Conservation (phyloP, 2,888 invertebrate species). For the Euproctis similis region DNA sequence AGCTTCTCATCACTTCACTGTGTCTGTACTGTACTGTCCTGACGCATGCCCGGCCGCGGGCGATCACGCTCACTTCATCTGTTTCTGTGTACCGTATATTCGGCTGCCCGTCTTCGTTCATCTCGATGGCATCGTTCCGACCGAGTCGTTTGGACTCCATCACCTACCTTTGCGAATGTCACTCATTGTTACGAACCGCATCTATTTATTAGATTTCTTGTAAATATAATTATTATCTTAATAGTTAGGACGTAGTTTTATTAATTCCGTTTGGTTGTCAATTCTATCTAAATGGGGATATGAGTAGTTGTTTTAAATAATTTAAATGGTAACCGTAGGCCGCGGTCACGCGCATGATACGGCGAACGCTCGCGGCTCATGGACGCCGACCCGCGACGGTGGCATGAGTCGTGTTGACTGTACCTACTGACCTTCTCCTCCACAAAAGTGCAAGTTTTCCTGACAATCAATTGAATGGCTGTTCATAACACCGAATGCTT, state of each 20-base stretch:
- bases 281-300: slow-evolving; percentile 38
- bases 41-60: slow-evolving; percentile 73
- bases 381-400: slow-evolving; percentile 33
- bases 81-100: slow-evolving; percentile 71
- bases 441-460: slow-evolving; percentile 44
- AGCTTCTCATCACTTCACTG: slow-evolving; percentile 75
- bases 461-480: slow-evolving; percentile 57
- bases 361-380: slow-evolving; percentile 36
- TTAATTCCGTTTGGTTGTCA: slow-evolving; percentile 37
- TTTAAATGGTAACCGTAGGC: slow-evolving; percentile 30
- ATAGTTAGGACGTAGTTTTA: slow-evolving; percentile 57
- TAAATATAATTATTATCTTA: slow-evolving; percentile 49
- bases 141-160: slow-evolving; percentile 65
- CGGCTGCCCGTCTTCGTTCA: slow-evolving; percentile 68
- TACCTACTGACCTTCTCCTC: too few relatives aligned
- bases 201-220: slow-evolving; percentile 72
- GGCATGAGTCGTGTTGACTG: slow-evolving; percentile 47
- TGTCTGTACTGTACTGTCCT: slow-evolving; percentile 73
- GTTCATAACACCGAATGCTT: slow-evolving; percentile 73
- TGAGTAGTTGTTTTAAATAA: too few relatives aligned
- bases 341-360: slow-evolving; percentile 50
- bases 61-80: slow-evolving; percentile 75
- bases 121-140: slow-evolving; percentile 67
- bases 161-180: slow-evolving; percentile 65
- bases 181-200: slow-evolving; percentile 70